Conservation (phyloP, 64 coral and sea anemone genomes). For the Catalaphyllia jardinei region DNA sequence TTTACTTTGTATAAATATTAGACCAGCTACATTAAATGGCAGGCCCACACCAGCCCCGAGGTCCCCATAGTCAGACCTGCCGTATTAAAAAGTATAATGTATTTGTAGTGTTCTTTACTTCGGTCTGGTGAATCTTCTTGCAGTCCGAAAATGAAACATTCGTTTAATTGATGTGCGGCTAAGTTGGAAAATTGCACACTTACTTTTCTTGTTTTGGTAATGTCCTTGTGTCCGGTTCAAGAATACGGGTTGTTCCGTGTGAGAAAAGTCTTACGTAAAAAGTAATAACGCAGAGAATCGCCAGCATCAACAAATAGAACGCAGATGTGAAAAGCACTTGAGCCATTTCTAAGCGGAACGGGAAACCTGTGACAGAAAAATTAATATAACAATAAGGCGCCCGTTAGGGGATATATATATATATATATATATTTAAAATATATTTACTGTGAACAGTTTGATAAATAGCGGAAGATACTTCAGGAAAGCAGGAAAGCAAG, state of each 20-base stretch:
- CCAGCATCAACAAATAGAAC: neutral
- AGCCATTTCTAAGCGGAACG: neutral
- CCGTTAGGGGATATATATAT: neutral
- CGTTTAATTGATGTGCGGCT: neutral
- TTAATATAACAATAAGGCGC: neutral
- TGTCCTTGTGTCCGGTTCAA: neutral
- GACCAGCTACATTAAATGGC: no score
- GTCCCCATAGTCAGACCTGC: no score
- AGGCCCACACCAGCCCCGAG: no score
- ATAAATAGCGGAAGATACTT: no score
- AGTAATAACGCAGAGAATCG: neutral
- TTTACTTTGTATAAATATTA: no score
- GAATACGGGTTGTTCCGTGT: neutral
- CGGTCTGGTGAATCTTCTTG: no score
- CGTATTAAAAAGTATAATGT: no score
- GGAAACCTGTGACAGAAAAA: neutral
- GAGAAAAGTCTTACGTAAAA: neutral
- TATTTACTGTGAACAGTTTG: no score
- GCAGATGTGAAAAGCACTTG: neutral
- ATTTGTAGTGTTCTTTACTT: neutral
- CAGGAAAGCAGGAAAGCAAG: no score
- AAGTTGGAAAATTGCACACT: neutral
- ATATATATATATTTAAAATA: no score
- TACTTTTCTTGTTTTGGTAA: constrained; percentile 1
- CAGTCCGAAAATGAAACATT: neutral